Base-by-base conservation (phyloP, 1,140 invertebrate genomes). In the Aphelenchoides fujianensis region DNA sequence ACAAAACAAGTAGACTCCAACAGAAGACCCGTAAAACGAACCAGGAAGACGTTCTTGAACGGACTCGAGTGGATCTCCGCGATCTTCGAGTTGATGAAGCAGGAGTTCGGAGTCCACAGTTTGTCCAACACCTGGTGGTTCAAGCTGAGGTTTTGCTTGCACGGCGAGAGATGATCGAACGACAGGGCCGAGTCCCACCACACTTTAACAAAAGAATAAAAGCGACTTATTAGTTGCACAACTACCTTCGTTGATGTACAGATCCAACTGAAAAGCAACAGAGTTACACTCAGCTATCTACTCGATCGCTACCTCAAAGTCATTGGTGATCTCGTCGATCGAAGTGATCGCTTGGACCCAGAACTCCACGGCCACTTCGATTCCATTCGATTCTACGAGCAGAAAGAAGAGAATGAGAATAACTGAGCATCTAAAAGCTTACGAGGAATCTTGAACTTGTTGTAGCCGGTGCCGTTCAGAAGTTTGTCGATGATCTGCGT, bases 281-380 rank as follows among this genome's bases (percentile, higher is more conserved):
- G n/a, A n/a, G n/a, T n/a, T n/a, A n/a, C n/a, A n/a, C n/a, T 80
- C 78, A 32, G 76, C 69, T 37, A 79, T 80, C 35, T 2, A 72
- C 64, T 80, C 78, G 48, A 64, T n/a, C 2, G 27, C 37, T 37
- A 80, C 79, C 73, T 83, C 83, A 68, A 83, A 83, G 69, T 83
- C 82, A 72, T 84, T 84, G n/a, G 83, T 84, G 19, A 83, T 84
- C 67, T 83, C 82, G 57, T 77, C 73, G 52, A 83, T 84, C 7
- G 82, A 73, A 19, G 82, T 84, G 53, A 84, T 83, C 30, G 79
- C 81, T 73, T 83, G 83, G 23, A 83, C 55, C 82, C 82, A 83
- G 41, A 84, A 84, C 62, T 83, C 82, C 7, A 83, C 79, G 23
- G 63, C 68, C 3, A 83, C 82, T 35, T 73, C 74, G 0, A 83